A percentile compares a stretch with the other conserved stretches of the same genome.
Conservation (phyloP, 1,140 invertebrate species). For the Orchestia grillus region DNA sequence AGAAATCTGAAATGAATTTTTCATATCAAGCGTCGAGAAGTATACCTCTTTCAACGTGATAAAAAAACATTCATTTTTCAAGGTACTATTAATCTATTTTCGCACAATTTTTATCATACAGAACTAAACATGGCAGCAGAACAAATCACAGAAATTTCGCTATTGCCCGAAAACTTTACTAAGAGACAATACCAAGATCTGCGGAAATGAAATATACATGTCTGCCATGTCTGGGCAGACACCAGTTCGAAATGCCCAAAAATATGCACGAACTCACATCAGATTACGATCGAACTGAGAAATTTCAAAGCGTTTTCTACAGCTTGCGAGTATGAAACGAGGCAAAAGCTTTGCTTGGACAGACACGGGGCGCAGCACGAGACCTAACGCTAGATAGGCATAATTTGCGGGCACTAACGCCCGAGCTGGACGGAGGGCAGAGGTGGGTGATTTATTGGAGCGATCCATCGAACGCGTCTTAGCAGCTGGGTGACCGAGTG, state of each 20-base stretch:
- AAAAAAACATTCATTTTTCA: too few relatives aligned
- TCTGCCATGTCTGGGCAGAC: not conserved
- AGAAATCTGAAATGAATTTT: not conserved
- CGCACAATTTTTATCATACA: too few relatives aligned
- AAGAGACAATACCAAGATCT: too few relatives aligned
- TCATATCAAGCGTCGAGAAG: not conserved
- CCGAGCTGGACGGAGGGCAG: not conserved
- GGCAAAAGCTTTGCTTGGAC: not conserved
- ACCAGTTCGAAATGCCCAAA: not conserved
- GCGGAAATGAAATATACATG: too few relatives aligned
- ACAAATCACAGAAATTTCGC: too few relatives aligned
- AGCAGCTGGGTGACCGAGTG: not conserved
- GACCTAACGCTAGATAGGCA: not conserved
- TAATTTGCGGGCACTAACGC: conserved; percentile 29
- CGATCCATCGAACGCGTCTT: not conserved
- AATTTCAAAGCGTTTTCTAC: not conserved
- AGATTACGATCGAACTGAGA: not conserved
- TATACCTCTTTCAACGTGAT: too few relatives aligned
- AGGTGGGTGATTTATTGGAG: not conserved
- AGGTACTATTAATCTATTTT: too few relatives aligned
- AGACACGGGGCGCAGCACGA: not conserved
- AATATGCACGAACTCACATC: not conserved
- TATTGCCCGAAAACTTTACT: too few relatives aligned
- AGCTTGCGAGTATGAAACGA: not conserved
- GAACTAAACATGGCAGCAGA: too few relatives aligned